These are phyloP conservation scores for Solea senegalensis DNA, from an alignment of 2,113 vertebrate genomes.

Conservation along the genomic window DNA sequence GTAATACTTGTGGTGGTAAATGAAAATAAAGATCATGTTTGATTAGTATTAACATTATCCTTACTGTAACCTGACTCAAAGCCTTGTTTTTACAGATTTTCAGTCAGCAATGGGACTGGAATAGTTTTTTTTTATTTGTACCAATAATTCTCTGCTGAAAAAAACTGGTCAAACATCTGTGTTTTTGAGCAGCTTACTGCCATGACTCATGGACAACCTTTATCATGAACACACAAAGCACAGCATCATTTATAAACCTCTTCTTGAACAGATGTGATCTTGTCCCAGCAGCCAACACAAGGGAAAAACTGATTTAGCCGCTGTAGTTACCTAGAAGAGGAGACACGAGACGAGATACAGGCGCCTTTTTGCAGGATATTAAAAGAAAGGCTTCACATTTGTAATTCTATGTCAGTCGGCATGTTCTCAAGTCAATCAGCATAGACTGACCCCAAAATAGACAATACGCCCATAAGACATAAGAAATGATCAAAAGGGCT, in stretches of 20 bases:
- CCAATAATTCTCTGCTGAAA: neutral
- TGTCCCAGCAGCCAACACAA: conserved; percentile 1
- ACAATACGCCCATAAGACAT: neutral
- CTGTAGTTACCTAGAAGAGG: neutral
- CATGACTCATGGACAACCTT: conserved; percentile 47
- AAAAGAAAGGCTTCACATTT: neutral
- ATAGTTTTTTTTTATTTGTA: neutral
- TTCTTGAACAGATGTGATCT: conserved; percentile 12
- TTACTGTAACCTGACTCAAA: neutral
- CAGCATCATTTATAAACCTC: conserved; percentile 26
- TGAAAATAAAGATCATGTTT: neutral
- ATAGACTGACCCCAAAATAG: neutral
- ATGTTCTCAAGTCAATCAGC: neutral
- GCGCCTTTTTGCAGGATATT: conserved; percentile 1
- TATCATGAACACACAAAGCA: conserved; percentile 31
- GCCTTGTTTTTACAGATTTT: too few relatives aligned
- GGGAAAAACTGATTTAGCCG: conserved; percentile 9
- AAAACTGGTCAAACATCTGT: conserved; percentile 15
- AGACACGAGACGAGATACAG: neutral
- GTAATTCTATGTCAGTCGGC: neutral
- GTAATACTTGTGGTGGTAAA: conserved; percentile 3
- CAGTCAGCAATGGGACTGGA: too few relatives aligned
- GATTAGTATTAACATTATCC: neutral
- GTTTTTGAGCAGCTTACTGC: neutral
- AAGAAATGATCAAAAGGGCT: too few relatives aligned